Evolutionary conservation across 2,888 invertebrate genomes (phyloP), one percentile per base, ranked within the genome.

Genomic region (Empis livida): DNA sequence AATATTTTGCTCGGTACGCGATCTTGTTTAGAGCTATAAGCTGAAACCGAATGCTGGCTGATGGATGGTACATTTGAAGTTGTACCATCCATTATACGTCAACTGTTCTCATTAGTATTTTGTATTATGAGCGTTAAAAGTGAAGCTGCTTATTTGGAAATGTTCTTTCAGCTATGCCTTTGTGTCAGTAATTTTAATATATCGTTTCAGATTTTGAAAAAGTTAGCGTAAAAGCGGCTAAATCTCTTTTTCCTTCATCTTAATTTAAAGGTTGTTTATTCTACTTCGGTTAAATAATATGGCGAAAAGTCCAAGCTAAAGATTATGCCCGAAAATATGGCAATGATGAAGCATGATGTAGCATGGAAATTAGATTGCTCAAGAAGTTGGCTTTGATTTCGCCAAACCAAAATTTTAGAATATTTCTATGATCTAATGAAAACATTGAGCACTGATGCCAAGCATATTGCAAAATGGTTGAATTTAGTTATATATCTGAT

Each of bases 51-150:
- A 31, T 47, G 47, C 30, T 47, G 17, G 37, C 44, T 11, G 13
- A 35, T 35, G n/a, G 44, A 47, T 45, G 45, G 45, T 40, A 45
- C 49, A 23, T 43, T 48, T 30, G 42, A 48, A 37, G 41, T 48
- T 37, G 44, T 48, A 41, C 42, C 43, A 42, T 27, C 10, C 37
- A 48, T 45, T 37, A 45, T 48, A 14, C 42, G 38, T 6, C 45
- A 45, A 35, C 27, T 45, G 39, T 45, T 48, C 23, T 45, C 38
- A 37, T 30, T 45, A 23, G 20, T 42, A 40, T 44, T 41, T 47
- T 47, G 40, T 30, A 17, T 41, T 14, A 40, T 47, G 43, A 45
- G 32, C 45, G 32, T 27, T 38, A 46, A 42, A 42, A 37, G 23
- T 35, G n/a, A 35, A n/a, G n/a, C n/a, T n/a, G 35, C 35, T 35